phyloP scores from a whole-genome alignment of 2,888 invertebrate genomes.

The Drosophila ezoana region DNA sequence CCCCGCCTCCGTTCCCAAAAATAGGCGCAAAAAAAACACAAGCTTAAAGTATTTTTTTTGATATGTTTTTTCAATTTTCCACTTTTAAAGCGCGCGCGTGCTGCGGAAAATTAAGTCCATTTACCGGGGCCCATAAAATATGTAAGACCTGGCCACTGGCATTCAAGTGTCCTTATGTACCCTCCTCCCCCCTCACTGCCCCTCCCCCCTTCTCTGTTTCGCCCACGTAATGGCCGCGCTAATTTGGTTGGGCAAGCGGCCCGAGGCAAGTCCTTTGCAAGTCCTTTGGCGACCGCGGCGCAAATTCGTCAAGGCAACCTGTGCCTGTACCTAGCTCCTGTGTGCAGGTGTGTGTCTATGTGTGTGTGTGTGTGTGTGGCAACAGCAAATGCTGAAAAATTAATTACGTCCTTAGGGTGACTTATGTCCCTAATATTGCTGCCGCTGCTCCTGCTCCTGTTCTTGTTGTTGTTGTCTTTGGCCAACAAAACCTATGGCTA shows the following conservation, averaged over 20 bases:
- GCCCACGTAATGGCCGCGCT: slow-evolving; percentile 60
- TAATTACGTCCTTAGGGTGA: slow-evolving; percentile 84
- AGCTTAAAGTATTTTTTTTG: slow-evolving; percentile 40
- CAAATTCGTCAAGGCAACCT: slow-evolving; percentile 77
- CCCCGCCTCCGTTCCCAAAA: background rate
- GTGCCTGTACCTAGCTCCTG: slow-evolving; percentile 1
- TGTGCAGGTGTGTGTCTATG: background rate
- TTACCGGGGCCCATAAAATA: slow-evolving; percentile 73
- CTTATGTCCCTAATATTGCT: slow-evolving; percentile 58
- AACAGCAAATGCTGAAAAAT: slow-evolving; percentile 82
- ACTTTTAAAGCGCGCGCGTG: slow-evolving; percentile 59
- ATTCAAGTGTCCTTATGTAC: slow-evolving; percentile 54
- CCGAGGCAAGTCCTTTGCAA: slow-evolving; percentile 51
- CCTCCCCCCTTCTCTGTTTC: background rate
- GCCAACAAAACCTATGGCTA: slow-evolving; percentile 46
- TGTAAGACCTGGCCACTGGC: slow-evolving; percentile 54
- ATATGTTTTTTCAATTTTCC: slow-evolving; percentile 61
- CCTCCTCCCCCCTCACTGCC: background rate
- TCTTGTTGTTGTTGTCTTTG: slow-evolving; percentile 24
- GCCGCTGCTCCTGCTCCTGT: slow-evolving; percentile 14
- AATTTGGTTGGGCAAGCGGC: slow-evolving; percentile 68
- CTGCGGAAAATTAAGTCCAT: slow-evolving; percentile 76
- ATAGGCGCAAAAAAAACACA: slow-evolving; percentile 19
- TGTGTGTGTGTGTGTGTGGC: slow-evolving; percentile 17
- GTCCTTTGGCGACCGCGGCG: slow-evolving; percentile 60